Base-by-base conservation (phyloP, 2,797 vertebrate species). In the Zalophus californianus region DNA sequence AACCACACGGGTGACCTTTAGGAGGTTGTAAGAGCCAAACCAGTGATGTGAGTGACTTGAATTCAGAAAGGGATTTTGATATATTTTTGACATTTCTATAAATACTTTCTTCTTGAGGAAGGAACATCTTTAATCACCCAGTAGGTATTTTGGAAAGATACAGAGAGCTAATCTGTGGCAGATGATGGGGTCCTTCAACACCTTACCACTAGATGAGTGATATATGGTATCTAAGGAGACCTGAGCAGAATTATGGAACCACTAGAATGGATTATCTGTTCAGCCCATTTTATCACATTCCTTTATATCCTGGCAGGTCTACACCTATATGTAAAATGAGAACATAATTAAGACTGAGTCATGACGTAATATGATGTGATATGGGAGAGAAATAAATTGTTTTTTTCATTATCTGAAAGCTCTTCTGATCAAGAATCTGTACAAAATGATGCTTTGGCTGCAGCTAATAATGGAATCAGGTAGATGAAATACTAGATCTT, bases 1-100 rank as follows among this genome's bases (percentile, higher is more conserved):
- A 95, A 96, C 89, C 79, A 82, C 66, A 64, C 10, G 1, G 97
- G 96, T 98, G 97, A 98, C 98, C 98, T 98, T 98, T 98, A 93
- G 89, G 96, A 97, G 58, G 72, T 84, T 58, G 38, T 8, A 4
- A 79, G 86, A 87, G 44, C 86, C 89, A 95, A 96, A 70, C 20
- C 50, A 38, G 52, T 75, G 88, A 48, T 38, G 82, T 15, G 86
- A 95, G 78, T 73, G 94, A 87, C 83, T 95, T 52, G 56, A 94
- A 96, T 91, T 97, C 95, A 85, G 79, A 95, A 91, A 96, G 25
- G 16, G 70, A 54, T 87, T 32, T 73, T 41, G 27, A 62, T 54
- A 6, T 77, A 27, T 70, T 85, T 98, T 92, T 70, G 89, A 86
- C n/a, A 70, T 86, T 75, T 94, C 62, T 68, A 78, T 18, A 73